Percentiles rank a stretch among this genome's conserved stretches.
These are phyloP conservation scores for Rhagonycha lutea DNA, from an alignment of 2,888 invertebrate species.

Conservation along the genomic window DNA sequence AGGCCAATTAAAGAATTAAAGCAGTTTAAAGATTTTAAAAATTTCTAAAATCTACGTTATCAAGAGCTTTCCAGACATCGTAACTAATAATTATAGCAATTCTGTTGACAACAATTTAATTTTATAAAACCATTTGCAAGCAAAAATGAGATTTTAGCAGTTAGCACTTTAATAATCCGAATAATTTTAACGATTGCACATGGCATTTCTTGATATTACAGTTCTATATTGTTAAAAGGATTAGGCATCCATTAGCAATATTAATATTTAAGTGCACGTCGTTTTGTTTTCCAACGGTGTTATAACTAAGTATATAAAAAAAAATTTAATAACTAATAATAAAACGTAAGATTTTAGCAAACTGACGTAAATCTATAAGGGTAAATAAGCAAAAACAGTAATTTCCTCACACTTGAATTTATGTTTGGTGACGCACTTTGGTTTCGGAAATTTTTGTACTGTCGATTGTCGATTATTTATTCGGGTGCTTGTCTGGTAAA, in stretches of 20 bases:
- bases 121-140: slow-evolving; percentile 18
- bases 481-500: too few species aligned
- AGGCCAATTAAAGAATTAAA: not conserved
- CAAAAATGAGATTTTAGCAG: slow-evolving; percentile 29
- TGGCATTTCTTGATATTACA: slow-evolving; percentile 22
- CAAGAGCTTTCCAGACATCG: slow-evolving; percentile 11
- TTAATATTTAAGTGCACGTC: slow-evolving; percentile 31
- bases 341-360: not conserved
- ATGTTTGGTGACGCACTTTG: too few species aligned
- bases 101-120: slow-evolving; percentile 18
- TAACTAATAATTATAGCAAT: slow-evolving; percentile 24
- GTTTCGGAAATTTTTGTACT: too few species aligned
- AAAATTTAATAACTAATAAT: not conserved
- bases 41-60: slow-evolving; percentile 7
- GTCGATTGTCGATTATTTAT: too few species aligned
- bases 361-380: not conserved
- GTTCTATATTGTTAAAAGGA: slow-evolving; percentile 25
- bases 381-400: too few species aligned
- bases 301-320: not conserved
- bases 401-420: too few species aligned
- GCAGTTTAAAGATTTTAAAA: not conserved
- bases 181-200: slow-evolving; percentile 30
- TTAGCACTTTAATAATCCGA: slow-evolving; percentile 20
- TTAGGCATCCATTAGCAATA: slow-evolving; percentile 32
- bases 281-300: slow-evolving; percentile 14